phyloP scores from a whole-genome alignment of 2,113 vertebrate genomes.

The Zootoca vivipara region DNA sequence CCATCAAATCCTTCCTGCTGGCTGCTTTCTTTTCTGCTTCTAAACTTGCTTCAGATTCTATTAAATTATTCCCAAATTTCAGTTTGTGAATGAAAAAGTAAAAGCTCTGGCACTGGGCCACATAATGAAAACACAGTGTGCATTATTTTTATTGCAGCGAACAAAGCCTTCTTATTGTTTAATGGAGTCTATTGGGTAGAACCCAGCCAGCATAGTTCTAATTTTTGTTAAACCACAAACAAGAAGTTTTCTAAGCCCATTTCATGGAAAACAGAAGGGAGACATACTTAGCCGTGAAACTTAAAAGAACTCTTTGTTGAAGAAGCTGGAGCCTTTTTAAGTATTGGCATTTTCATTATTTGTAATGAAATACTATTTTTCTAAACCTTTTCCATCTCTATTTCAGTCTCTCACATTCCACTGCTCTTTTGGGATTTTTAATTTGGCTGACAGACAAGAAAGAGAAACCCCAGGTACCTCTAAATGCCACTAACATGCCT shows the following conservation, averaged over 20 bases:
- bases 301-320: slow-evolving; percentile 50
- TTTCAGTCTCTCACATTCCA: neutral
- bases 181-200: slow-evolving; percentile 40
- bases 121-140: slow-evolving; percentile 55
- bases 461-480: neutral
- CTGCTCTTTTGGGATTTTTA: slow-evolving; percentile 4
- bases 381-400: neutral
- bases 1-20: neutral
- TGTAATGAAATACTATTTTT: neutral
- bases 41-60: slow-evolving; percentile 35
- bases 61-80: slow-evolving; percentile 40
- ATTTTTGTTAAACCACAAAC: slow-evolving; percentile 66
- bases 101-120: slow-evolving; percentile 42
- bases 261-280: slow-evolving; percentile 52
- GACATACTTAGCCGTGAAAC: slow-evolving; percentile 41
- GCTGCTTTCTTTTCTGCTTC: neutral
- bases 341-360: slow-evolving; percentile 18
- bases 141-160: slow-evolving; percentile 55
- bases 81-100: slow-evolving; percentile 30
- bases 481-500: slow-evolving; percentile 10
- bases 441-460: neutral
- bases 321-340: slow-evolving; percentile 25
- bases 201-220: slow-evolving; percentile 53
- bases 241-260: slow-evolving; percentile 47
- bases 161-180: slow-evolving; percentile 63